Evolutionary conservation across 2,888 invertebrate species (phyloP), one percentile per base, ranked within the genome.

Genomic region (Cerastis rubricosa): DNA sequence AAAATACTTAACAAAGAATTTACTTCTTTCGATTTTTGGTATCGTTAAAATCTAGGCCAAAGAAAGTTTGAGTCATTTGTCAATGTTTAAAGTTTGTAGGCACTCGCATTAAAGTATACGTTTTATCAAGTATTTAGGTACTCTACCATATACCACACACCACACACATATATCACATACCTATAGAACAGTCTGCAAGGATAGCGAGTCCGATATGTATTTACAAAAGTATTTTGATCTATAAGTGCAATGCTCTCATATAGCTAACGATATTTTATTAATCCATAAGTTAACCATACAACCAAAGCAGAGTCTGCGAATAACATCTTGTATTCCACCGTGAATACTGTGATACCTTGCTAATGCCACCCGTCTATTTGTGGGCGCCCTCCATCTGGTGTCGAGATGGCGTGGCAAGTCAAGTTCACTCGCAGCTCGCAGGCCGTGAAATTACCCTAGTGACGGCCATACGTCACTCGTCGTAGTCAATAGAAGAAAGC

Each of bases 401-500:
- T 25, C 57, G 69, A 63, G 69, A 76, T 76, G 69, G 61, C 68
- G 47, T 66, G 25, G 66, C 51, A 64, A 76, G 63, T 81, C 78
- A 79, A 85, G 78, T 77, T 88, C 68, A 86, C 71, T 80, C 76
- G 71, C 69, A 63, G 72, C 70, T 69, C 80, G 64, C 63, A 47
- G 72, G 73, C 72, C 78, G 64, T 86, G 71, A 86, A 89, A 87
- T 83, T 86, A 85, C 89, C 83, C 93, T 49, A 49, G 91, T 29
- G 61, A 74, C 43, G 40, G n/a, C 29, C n/a, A 93, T 57, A 66
- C 91, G 75, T 82, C 81, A 83, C 29, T 67, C 93, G 94, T 94
- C 93, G 79, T 69, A 81, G 86, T 90, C 87, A 88, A 86, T 87
- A 82, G 87, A 89, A 86, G 91, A 90, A 90, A 90, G 91, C 81